Evolutionary conservation across 2,797 vertebrate species (phyloP), one percentile per base, ranked within the genome.

Genomic region (Lagorchestes hirsutus): DNA sequence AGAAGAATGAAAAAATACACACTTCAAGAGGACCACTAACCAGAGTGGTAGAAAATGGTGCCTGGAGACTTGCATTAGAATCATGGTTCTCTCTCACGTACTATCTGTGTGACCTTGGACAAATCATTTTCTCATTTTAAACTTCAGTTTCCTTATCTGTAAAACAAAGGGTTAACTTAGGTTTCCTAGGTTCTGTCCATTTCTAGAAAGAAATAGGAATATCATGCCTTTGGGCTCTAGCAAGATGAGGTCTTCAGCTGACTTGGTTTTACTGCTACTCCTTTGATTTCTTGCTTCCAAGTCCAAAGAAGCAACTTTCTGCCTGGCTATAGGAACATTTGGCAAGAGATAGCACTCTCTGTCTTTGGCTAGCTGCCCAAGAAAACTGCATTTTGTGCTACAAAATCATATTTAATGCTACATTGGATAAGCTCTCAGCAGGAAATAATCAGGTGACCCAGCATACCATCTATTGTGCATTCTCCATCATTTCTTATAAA

Each of bases 371-470:
- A n/a, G 56, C 2, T 93, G 90, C 50, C 62, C 31, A 90, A 34
- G 93, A 87, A 54, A 93, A 91, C 50, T 54, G 13, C 12, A 57
- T 74, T 55, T 11, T 40, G 87, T 62, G 59, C 62, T 87, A 82
- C 74, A 82, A 82, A 40, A 40, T 9, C 29, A 40, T 0, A 56
- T 93, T 93, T 55, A 87, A 31, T 11, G 13, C 9, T 12, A 55
- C n/a, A n/a, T 46, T 96, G 50, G 46, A 54, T 40, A 59, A 28
- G 10, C 12, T 18, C 55, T 92, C n/a, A 95, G 93, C 22, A 91
- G 27, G 92, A 95, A 91, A 24, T 62, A 91, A 96, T 46, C 90
- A 91, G 3, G 55, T 54, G 93, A 62, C 55, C 34, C 50, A 92
- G 92, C 22, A 6, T 55, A 0, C n/a, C 34, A 12, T 58, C 31